A percentile compares a stretch with the other conserved stretches of the same genome.
Conservation (phyloP, 2,888 invertebrate genomes). For the Lasioglossum figueresi region DNA sequence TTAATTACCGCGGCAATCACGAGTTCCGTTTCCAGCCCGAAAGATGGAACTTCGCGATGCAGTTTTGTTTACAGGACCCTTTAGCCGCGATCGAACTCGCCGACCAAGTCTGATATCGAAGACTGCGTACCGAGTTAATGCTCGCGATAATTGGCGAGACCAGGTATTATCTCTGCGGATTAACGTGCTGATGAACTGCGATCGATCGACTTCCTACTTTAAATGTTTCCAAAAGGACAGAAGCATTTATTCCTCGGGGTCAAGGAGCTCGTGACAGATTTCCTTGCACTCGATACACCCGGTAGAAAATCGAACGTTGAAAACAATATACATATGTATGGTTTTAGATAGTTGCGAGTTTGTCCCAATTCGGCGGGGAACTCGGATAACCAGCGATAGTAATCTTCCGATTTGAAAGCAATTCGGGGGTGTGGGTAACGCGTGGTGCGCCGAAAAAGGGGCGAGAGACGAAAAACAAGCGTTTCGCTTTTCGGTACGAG, state of each 20-base stretch:
- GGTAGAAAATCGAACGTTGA: slow-evolving; percentile 18
- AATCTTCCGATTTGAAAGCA: slow-evolving; percentile 42
- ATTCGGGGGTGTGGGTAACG: slow-evolving; percentile 26
- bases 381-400: slow-evolving; percentile 35
- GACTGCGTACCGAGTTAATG: not conserved
- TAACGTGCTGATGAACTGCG: not conserved
- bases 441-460: not conserved
- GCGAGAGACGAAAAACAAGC: slow-evolving; percentile 2
- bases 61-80: slow-evolving; percentile 22
- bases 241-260: not conserved
- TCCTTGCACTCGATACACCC: not conserved
- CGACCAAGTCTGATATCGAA: not conserved
- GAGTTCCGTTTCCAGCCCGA: slow-evolving; percentile 7
- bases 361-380: slow-evolving; percentile 44
- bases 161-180: not conserved
- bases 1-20: slow-evolving; percentile 44
- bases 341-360: slow-evolving; percentile 27
- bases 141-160: too few relatives aligned
- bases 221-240: too few relatives aligned
- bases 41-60: not conserved
- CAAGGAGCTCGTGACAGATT: not conserved
- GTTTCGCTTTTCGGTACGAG: slow-evolving; percentile 5
- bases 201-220: not conserved
- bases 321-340: not conserved
- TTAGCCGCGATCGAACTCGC: not conserved